These are phyloP conservation scores for Eupithecia inturbata DNA, from an alignment of 2,888 invertebrate genomes.

Conservation along the genomic window DNA sequence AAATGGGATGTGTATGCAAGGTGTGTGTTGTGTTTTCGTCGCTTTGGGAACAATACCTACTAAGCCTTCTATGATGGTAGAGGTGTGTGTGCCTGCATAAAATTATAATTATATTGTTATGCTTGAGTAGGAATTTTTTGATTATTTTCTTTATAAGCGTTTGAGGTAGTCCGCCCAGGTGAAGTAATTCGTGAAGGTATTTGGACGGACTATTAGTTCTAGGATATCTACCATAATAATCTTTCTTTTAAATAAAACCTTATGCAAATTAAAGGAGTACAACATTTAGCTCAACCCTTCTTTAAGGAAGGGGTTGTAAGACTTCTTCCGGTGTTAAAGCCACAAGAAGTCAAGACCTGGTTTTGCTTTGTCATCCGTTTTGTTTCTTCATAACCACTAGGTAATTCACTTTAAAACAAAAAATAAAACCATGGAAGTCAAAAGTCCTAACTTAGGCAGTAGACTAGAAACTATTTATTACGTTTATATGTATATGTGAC, in stretches of 20 bases:
- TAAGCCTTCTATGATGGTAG: not conserved
- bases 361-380: constrained; percentile 26
- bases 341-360: constrained; percentile 25
- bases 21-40: constrained; percentile 42
- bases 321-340: constrained; percentile 34
- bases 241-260: not conserved
- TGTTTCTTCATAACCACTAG: constrained; percentile 1
- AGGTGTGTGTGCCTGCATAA: not conserved
- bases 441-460: not conserved
- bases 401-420: not conserved
- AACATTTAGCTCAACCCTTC: not conserved
- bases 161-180: not conserved
- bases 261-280: not conserved
- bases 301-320: constrained; percentile 21
- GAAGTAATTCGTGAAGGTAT: not conserved
- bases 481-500: too few relatives aligned
- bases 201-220: not conserved
- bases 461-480: too few relatives aligned
- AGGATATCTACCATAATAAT: not conserved
- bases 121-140: not conserved
- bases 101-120: not conserved
- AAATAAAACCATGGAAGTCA: not conserved
- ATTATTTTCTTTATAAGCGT: not conserved
- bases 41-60: constrained; percentile 34
- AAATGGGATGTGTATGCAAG: constrained; percentile 61